Base-by-base conservation (phyloP, 2,888 invertebrate species). In the Zygogramma bicolorata region DNA sequence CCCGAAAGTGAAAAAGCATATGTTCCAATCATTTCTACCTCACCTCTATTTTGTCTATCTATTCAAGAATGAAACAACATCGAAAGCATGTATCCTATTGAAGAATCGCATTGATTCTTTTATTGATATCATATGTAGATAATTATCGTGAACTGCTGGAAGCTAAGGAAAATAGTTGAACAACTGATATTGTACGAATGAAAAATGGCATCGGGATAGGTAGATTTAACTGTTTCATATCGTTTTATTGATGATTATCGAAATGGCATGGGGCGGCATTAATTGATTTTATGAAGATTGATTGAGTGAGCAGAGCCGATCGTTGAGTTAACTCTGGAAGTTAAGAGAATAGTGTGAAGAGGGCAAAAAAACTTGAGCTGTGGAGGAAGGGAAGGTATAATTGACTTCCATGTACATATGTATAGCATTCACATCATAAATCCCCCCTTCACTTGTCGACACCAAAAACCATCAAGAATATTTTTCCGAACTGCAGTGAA, bases 51-150 rank as follows among this genome's bases (percentile, higher is more conserved):
- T 67, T 53, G 61, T 58, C 63, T 66, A 69, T 72, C 62, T 67
- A 72, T 57, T 40, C 53, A 65, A 65, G 18, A 61, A 68, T 38
- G 34, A 34, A 59, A 53, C 65, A 75, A 71, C 74, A 78, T 74
- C 73, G 69, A 70, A 66, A 68, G 59, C 66, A 57, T 49, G 65
- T 65, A 69, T 71, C 72, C 68, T 71, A 40, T 68, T 71, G 61
- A 63, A 65, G 57, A 66, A 69, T 53, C 60, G 59, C 63, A 65
- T 34, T n/a, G 69, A 76, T 75, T 76, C 75, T 77, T 70, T 74
- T 73, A 80, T 80, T 80, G 80, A 81, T 81, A 80, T 79, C 80
- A 78, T 74, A 80, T 77, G 77, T 78, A 80, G 81, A 80, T 81
- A 81, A 81, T 81, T 81, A 82, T 77, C 73, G 65, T 34, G 65